Conservation (phyloP, 1,140 invertebrate species). For the Anagrus nilaparvatae region DNA sequence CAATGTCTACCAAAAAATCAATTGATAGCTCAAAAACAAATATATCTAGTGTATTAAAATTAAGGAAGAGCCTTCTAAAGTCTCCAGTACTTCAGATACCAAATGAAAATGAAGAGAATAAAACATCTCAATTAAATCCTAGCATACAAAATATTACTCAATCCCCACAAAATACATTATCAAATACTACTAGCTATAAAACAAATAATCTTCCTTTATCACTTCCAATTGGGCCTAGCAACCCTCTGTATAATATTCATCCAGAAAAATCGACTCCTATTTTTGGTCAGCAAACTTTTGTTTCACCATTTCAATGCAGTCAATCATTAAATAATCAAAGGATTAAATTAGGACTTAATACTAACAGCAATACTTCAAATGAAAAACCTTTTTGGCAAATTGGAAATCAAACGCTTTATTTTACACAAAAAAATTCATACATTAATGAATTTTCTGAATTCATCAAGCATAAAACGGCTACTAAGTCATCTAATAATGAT, state of each 20-base stretch:
- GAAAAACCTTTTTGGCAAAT: constrained; percentile 13
- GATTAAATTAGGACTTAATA: constrained; percentile 12
- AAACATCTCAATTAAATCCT: background rate
- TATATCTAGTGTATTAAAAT: constrained; percentile 2
- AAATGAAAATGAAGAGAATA: constrained; percentile 8
- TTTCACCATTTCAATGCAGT: constrained; percentile 10
- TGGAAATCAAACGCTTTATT: constrained; percentile 7
- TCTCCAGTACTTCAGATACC: constrained; percentile 12
- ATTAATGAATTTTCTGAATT: no score
- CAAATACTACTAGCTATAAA: constrained; percentile 3
- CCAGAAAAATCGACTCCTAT: background rate
- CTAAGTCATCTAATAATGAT: no score
- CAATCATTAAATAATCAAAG: constrained; percentile 12
- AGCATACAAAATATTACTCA: background rate
- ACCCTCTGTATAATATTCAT: constrained; percentile 3
- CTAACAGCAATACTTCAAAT: background rate
- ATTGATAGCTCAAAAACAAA: constrained; percentile 3
- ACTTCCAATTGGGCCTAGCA: background rate
- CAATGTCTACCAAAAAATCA: constrained; percentile 4
- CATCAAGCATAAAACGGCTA: no score
- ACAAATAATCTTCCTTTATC: no score
- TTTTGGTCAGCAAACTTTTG: constrained; percentile 12
- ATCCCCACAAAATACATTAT: constrained; percentile 4
- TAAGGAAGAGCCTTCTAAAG: constrained; percentile 10
- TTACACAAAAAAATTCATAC: constrained; percentile 4